Percentiles rank a stretch among this genome's conserved stretches.
Conservation (phyloP, 2,888 invertebrate genomes). For the Drosophila picticornis region DNA sequence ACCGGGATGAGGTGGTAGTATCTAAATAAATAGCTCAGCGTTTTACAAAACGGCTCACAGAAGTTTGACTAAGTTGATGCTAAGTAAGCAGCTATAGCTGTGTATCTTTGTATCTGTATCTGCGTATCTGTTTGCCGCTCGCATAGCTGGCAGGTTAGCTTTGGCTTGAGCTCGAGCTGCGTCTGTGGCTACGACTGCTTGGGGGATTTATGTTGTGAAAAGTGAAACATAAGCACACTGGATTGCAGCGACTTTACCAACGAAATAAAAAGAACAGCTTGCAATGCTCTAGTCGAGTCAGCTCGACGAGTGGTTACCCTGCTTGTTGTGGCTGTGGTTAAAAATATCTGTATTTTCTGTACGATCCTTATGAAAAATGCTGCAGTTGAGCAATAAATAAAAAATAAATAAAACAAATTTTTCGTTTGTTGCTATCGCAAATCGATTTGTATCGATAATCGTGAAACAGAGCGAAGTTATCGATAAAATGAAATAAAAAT, state of each 20-base stretch:
- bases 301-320: not conserved
- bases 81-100: conserved; percentile 33
- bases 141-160: conserved; percentile 27
- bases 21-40: conserved; percentile 79
- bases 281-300: not conserved
- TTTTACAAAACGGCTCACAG: conserved; percentile 52
- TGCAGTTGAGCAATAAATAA: not conserved
- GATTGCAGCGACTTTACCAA: conserved; percentile 70
- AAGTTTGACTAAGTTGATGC: conserved; percentile 66
- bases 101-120: conserved; percentile 34
- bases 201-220: conserved; percentile 79
- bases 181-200: conserved; percentile 56
- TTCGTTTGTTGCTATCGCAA: not conserved
- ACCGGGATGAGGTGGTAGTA: conserved; percentile 17
- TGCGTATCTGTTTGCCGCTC: conserved; percentile 3
- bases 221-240: conserved; percentile 79
- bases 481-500: too few relatives aligned
- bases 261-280: conserved; percentile 41
- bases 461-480: too few relatives aligned
- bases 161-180: conserved; percentile 53
- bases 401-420: too few relatives aligned
- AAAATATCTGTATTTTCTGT: not conserved
- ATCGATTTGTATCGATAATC: not conserved
- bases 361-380: not conserved
- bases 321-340: not conserved